These are phyloP conservation scores for Bombus picipes DNA, from an alignment of 1,140 invertebrate genomes.

Conservation along the genomic window DNA sequence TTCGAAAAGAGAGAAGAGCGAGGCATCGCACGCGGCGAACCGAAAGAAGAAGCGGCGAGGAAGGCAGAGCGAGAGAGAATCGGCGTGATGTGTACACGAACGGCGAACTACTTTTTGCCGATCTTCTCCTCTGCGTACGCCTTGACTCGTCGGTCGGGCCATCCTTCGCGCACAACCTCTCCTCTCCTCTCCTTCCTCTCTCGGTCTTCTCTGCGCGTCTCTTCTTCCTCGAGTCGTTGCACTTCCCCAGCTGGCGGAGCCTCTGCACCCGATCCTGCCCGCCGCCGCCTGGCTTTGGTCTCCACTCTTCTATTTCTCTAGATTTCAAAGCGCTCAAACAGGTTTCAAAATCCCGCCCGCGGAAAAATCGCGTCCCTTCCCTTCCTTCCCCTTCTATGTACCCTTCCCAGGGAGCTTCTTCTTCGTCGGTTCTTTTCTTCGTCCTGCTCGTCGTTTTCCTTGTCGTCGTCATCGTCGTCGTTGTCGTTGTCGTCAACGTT, in stretches of 20 bases:
- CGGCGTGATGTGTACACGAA: constrained; percentile 69
- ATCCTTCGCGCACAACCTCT: constrained; percentile 51
- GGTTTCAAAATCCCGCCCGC: constrained; percentile 83
- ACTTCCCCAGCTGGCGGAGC: constrained; percentile 42
- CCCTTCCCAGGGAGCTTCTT: background rate
- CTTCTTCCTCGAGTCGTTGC: constrained; percentile 62
- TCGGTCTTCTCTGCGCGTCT: constrained; percentile 66
- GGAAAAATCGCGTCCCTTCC: constrained; percentile 74
- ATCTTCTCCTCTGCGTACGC: constrained; percentile 72
- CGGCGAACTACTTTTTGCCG: constrained; percentile 79
- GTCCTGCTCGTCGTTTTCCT: background rate
- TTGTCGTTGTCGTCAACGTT: too few relatives aligned
- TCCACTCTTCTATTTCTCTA: constrained; percentile 79
- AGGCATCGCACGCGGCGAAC: background rate
- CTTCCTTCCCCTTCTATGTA: background rate
- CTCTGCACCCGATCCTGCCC: constrained; percentile 60
- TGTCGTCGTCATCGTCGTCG: background rate
- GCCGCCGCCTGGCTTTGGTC: constrained; percentile 70
- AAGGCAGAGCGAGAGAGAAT: constrained; percentile 32
- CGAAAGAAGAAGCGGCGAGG: constrained; percentile 36
- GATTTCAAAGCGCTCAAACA: constrained; percentile 82
- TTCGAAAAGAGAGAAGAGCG: constrained; percentile 16
- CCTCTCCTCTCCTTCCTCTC: background rate
- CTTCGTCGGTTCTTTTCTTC: background rate
- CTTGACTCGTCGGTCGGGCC: constrained; percentile 71